These are phyloP conservation scores for Enteromius unitaeniatus DNA, from an alignment of 2,797 vertebrate genomes.

Conservation along the genomic window DNA sequence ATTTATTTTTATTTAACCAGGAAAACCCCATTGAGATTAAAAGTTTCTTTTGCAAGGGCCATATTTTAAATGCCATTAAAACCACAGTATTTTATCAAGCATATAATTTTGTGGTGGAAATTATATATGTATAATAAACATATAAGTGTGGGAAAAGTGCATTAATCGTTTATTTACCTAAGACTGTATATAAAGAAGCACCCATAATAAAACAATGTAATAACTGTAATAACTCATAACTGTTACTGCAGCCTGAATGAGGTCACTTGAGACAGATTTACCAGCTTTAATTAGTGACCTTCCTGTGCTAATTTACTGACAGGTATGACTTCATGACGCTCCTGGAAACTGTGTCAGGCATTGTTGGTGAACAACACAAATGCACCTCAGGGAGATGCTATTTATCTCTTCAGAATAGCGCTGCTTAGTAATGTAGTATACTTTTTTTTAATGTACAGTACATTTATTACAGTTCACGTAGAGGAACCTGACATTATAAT, in stretches of 20 bases:
- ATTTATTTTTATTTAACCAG: no score
- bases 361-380: neutral
- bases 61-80: neutral
- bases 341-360: neutral
- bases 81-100: neutral
- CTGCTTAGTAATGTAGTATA: neutral
- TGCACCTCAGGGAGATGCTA: neutral
- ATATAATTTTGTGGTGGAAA: neutral
- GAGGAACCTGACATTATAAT: constrained; percentile 7
- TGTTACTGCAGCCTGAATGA: constrained; percentile 9
- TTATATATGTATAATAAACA: neutral
- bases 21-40: no score
- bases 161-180: neutral
- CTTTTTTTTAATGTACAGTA: neutral
- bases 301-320: constrained; percentile 5
- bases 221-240: neutral
- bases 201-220: neutral
- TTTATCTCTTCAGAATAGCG: neutral
- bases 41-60: no score
- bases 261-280: constrained; percentile 21
- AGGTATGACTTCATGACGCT: constrained; percentile 9
- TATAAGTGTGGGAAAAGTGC: neutral
- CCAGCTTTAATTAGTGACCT: constrained; percentile 36
- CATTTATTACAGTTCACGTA: neutral
- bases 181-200: neutral